A percentile compares a stretch with the other conserved stretches of the same genome.
These are phyloP conservation scores for Laticauda colubrina DNA, from an alignment of 2,113 vertebrate genomes.

Conservation along the genomic window DNA sequence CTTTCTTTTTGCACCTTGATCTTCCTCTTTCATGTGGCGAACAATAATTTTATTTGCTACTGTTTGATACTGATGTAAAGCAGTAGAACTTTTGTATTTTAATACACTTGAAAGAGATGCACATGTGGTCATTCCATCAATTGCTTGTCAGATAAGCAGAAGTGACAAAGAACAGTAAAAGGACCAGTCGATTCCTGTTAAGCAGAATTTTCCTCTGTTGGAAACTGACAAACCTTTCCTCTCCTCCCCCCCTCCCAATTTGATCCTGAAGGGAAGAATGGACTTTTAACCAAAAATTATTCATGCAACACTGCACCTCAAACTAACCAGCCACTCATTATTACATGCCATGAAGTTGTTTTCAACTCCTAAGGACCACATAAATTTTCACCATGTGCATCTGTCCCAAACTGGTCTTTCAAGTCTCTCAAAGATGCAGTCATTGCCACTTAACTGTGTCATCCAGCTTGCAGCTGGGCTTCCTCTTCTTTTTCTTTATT, in stretches of 20 bases:
- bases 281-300: not conserved
- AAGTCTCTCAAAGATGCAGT: not conserved
- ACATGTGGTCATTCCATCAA: not conserved
- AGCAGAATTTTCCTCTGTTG: not conserved
- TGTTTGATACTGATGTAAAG: not conserved
- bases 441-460: not conserved
- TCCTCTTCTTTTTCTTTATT: not conserved
- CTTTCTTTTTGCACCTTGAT: not conserved
- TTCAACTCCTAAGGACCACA: not conserved
- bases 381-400: not conserved
- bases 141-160: not conserved
- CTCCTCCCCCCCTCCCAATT: too few relatives aligned
- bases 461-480: not conserved
- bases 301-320: not conserved
- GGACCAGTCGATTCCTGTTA: too few relatives aligned
- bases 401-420: not conserved
- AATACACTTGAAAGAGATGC: not conserved
- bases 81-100: not conserved
- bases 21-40: not conserved
- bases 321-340: not conserved
- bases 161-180: not conserved
- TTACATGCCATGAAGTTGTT: not conserved
- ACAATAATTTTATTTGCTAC: not conserved
- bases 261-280: not conserved
- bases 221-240: not conserved